phyloP scores from a whole-genome alignment of 1,140 invertebrate species.

The Archegozetes longisetosus region DNA sequence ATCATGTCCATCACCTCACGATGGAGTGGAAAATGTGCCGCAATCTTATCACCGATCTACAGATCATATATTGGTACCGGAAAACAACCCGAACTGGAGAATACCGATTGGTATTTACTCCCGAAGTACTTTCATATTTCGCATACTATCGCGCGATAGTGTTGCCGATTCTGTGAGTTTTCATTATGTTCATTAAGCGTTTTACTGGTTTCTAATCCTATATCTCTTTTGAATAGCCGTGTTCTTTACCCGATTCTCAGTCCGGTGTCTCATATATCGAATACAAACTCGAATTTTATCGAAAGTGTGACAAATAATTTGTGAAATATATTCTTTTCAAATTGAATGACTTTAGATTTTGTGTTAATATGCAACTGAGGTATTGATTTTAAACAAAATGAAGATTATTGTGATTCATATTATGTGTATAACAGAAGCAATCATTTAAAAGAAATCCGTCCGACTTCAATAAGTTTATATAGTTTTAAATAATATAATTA shows the following conservation, averaged over 20 bases:
- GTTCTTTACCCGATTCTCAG: conserved; percentile 15
- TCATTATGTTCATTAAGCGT: conserved; percentile 1
- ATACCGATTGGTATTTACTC: conserved; percentile 21
- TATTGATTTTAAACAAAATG: no score
- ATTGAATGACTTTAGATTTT: no score
- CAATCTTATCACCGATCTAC: conserved; percentile 14
- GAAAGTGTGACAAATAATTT: conserved; percentile 19
- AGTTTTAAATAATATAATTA: no score
- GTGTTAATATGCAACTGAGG: no score
- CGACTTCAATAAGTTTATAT: no score
- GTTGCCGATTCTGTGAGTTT: conserved; percentile 19
- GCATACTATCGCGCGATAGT: conserved; percentile 17
- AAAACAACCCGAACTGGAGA: conserved; percentile 20
- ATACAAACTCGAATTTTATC: conserved; percentile 18
- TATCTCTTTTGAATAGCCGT: conserved; percentile 9
- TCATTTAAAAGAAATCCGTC: no score
- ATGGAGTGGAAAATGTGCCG: conserved; percentile 8
- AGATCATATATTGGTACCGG: conserved; percentile 16
- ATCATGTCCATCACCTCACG: conserved; percentile 12
- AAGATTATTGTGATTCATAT: no score
- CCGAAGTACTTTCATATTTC: conserved; percentile 19
- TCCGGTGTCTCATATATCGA: conserved; percentile 20
- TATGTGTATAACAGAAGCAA: no score
- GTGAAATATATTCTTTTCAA: no score
- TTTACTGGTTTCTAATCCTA: not conserved